Conservation (phyloP, 2,888 invertebrate species). For the Melinaea menophilus region DNA sequence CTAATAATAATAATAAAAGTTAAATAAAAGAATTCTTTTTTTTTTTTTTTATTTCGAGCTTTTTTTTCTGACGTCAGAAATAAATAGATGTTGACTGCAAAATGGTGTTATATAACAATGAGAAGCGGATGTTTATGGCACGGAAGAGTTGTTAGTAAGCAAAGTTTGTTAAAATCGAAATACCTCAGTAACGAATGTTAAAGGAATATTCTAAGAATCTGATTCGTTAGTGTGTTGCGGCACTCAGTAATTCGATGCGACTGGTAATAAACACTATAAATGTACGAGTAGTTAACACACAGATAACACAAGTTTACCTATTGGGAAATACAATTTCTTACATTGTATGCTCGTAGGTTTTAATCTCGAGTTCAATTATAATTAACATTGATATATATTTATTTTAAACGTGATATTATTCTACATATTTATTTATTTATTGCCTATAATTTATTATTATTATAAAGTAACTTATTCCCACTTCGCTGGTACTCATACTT, state of each 20-base stretch:
- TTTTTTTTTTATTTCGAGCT: no score
- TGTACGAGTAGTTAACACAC: slow-evolving; percentile 33
- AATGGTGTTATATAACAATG: background rate
- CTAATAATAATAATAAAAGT: no score
- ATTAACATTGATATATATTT: slow-evolving; percentile 1
- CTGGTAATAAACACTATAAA: slow-evolving; percentile 32
- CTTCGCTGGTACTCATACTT: no score
- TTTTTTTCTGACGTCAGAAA: no score
- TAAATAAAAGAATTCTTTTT: no score
- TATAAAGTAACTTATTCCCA: no score
- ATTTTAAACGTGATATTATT: no score
- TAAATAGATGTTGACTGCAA: no score
- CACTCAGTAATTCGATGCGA: slow-evolving; percentile 36
- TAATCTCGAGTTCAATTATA: background rate
- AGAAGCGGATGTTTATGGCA: background rate
- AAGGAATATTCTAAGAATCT: slow-evolving; percentile 34
- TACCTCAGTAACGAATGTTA: slow-evolving; percentile 36
- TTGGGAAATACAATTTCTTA: slow-evolving; percentile 16
- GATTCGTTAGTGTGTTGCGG: slow-evolving; percentile 40
- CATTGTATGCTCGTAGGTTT: background rate
- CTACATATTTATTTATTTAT: no score
- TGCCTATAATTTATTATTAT: no score
- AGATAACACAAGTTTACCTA: slow-evolving; percentile 16
- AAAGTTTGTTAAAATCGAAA: slow-evolving; percentile 35
- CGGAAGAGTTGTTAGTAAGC: slow-evolving; percentile 33